Evolutionary conservation across 2,113 vertebrate genomes (phyloP).

Genomic region (Patagioenas fasciata): DNA sequence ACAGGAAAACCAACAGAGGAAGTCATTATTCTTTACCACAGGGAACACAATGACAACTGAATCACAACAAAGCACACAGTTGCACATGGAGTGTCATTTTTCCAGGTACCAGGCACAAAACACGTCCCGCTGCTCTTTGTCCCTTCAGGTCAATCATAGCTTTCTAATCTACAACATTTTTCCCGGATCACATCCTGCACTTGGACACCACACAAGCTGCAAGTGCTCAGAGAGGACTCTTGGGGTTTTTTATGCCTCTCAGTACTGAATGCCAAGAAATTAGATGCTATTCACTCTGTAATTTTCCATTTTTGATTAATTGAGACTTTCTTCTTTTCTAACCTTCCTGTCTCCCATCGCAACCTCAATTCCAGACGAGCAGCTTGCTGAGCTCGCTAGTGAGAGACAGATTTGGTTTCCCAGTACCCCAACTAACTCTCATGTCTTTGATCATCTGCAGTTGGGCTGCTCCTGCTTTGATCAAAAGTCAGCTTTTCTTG

Average conservation of each 20-base stretch:
- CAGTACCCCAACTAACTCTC: not conserved
- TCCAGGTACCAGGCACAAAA: not conserved
- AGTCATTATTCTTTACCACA: not conserved
- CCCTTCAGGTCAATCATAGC: rapidly evolving
- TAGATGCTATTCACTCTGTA: not conserved
- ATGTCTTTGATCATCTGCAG: slow-evolving; percentile 19
- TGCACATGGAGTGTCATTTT: rapidly evolving
- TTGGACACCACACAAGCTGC: not conserved
- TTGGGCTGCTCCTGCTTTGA: slow-evolving; percentile 8
- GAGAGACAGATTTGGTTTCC: not conserved
- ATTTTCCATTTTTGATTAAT: not conserved
- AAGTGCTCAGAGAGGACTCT: not conserved
- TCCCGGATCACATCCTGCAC: not conserved
- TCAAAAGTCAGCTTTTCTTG: slow-evolving; percentile 8
- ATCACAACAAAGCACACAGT: not conserved
- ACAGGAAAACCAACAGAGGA: not conserved
- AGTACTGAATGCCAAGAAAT: not conserved
- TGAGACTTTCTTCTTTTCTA: not conserved
- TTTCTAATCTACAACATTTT: not conserved
- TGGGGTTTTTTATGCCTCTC: not conserved
- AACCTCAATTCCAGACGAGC: not conserved
- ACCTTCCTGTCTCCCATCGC: not conserved
- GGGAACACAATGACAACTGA: not conserved
- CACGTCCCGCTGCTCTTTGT: not conserved
- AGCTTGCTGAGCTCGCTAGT: not conserved